These are phyloP conservation scores for Xyrichtys novacula DNA, from an alignment of 2,797 vertebrate genomes.

Conservation along the genomic window DNA sequence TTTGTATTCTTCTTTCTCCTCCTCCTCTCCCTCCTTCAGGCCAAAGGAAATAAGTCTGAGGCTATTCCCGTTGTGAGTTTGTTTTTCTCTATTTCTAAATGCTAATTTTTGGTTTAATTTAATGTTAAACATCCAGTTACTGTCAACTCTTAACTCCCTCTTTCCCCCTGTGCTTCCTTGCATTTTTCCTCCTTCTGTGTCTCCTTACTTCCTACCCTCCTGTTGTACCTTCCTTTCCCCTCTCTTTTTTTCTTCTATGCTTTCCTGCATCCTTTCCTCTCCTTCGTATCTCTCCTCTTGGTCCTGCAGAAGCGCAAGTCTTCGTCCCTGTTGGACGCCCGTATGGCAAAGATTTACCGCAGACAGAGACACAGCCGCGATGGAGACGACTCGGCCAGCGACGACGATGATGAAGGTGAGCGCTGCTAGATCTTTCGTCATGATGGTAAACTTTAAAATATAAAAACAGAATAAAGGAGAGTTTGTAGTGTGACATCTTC, in stretches of 20 bases:
- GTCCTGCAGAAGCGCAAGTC: conserved; percentile 82
- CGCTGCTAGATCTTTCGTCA: no score
- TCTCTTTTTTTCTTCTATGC: background rate
- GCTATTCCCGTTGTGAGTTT: conserved; percentile 64
- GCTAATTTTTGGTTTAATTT: background rate
- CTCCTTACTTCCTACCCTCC: background rate
- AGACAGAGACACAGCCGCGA: conserved; percentile 81
- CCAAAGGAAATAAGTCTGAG: conserved; percentile 68
- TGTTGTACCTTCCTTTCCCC: background rate
- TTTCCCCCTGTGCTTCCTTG: background rate
- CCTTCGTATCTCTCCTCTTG: background rate
- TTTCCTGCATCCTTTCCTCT: background rate
- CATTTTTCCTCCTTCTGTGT: background rate
- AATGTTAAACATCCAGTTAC: background rate
- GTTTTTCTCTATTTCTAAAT: background rate
- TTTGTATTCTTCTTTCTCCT: background rate
- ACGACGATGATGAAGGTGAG: conserved; percentile 77
- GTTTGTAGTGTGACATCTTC: no score
- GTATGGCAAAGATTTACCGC: conserved; percentile 84
- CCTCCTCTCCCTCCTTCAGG: conserved; percentile 26
- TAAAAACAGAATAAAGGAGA: no score
- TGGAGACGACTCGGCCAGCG: conserved; percentile 81
- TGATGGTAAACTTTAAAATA: background rate
- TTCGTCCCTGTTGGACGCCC: conserved; percentile 80
- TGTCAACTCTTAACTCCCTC: background rate